These are phyloP conservation scores for Aphodius granarius DNA, from an alignment of 2,888 invertebrate species.

Conservation along the genomic window DNA sequence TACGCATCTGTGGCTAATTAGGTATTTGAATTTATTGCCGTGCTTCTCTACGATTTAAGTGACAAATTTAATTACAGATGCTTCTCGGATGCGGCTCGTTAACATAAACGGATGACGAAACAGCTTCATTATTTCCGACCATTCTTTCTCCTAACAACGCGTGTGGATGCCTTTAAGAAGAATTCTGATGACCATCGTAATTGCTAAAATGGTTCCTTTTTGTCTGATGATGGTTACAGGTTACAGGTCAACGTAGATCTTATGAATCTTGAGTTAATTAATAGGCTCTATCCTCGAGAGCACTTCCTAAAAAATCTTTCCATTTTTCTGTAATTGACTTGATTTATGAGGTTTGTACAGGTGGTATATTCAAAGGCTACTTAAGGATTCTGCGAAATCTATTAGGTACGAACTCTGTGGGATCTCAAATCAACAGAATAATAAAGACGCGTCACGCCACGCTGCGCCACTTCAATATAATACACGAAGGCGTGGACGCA, in stretches of 20 bases:
- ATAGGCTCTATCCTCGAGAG: background rate
- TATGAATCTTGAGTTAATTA: background rate
- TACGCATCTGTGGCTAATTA: background rate
- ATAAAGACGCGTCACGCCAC: background rate
- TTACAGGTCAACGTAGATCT: background rate
- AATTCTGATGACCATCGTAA: background rate
- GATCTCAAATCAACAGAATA: background rate
- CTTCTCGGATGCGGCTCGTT: background rate
- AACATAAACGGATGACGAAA: background rate
- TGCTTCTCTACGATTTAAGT: background rate
- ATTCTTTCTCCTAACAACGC: background rate
- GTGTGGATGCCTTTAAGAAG: background rate
- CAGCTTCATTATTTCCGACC: background rate
- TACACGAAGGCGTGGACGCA: background rate
- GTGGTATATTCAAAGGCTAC: too few species aligned
- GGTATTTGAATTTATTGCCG: background rate
- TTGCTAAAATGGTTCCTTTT: background rate
- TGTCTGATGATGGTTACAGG: background rate
- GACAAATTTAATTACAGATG: background rate
- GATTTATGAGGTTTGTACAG: background rate
- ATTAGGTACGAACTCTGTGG: background rate
- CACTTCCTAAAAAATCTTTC: background rate
- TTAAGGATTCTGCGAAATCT: background rate
- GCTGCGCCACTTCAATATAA: background rate
- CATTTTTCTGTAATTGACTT: background rate